phyloP scores from a whole-genome alignment of 2,888 invertebrate genomes.

The Gymnocheta viridis region DNA sequence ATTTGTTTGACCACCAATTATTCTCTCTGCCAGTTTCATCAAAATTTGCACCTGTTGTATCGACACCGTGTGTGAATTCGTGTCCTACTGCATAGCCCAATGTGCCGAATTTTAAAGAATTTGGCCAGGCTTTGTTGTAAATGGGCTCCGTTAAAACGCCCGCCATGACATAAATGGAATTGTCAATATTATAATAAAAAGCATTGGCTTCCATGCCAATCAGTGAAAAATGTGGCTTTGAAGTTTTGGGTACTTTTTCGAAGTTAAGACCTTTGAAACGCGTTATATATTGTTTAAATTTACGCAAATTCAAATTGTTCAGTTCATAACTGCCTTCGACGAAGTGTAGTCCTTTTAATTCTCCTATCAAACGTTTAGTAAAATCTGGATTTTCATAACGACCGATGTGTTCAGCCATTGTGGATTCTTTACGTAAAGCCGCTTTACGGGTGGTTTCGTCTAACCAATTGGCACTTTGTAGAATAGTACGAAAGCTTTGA shows the following conservation, averaged over 20 bases:
- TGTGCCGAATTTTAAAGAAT: conserved; percentile 78
- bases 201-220: conserved; percentile 77
- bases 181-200: conserved; percentile 78
- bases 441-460: conserved; percentile 76
- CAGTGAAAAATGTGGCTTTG: conserved; percentile 76
- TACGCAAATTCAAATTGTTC: conserved; percentile 74
- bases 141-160: conserved; percentile 78
- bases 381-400: conserved; percentile 72
- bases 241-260: conserved; percentile 67
- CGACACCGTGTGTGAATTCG: conserved; percentile 79
- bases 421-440: conserved; percentile 76
- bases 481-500: conserved; percentile 71
- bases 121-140: conserved; percentile 77
- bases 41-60: conserved; percentile 74
- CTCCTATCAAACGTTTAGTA: conserved; percentile 72
- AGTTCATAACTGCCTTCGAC: conserved; percentile 72
- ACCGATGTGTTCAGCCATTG: conserved; percentile 74
- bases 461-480: conserved; percentile 77
- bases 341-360: conserved; percentile 73
- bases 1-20: conserved; percentile 78
- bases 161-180: conserved; percentile 79
- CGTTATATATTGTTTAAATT: conserved; percentile 70
- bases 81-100: conserved; percentile 79
- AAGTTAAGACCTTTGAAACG: conserved; percentile 74
- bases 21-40: conserved; percentile 72